A percentile compares a stretch with the other conserved stretches of the same genome.
Conservation (phyloP, 2,797 vertebrate genomes). For the Sebastes diploproa region DNA sequence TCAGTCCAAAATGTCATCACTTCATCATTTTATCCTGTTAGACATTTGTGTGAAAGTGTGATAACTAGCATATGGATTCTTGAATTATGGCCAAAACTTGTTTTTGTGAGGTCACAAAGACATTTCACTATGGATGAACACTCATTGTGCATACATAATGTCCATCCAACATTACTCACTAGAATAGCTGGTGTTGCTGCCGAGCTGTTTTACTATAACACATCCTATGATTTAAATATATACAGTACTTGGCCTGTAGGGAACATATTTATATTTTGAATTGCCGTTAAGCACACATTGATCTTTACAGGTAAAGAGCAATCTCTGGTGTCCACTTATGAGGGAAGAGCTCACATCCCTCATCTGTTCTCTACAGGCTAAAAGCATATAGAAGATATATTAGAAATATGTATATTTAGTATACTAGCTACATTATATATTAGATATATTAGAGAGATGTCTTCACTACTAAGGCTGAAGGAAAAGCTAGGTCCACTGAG, state of each 20-base stretch:
- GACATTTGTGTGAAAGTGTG: too few relatives aligned
- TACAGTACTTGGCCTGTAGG: not conserved
- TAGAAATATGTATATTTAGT: not conserved
- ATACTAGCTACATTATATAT: not conserved
- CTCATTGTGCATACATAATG: not conserved
- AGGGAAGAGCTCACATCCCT: not conserved
- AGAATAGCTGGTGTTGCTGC: not conserved
- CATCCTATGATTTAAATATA: constrained; percentile 31
- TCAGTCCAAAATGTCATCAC: too few relatives aligned
- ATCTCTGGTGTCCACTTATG: constrained; percentile 22
- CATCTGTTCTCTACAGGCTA: constrained; percentile 8
- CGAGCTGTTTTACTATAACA: constrained; percentile 22
- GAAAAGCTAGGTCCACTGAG: not conserved
- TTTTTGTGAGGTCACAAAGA: too few relatives aligned
- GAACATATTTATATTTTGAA: constrained; percentile 19
- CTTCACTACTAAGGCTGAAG: not conserved
- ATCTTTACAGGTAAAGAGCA: constrained; percentile 27
- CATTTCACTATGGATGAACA: too few relatives aligned
- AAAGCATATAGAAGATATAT: not conserved
- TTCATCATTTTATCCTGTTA: not conserved
- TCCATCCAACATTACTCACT: not conserved
- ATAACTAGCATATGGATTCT: too few relatives aligned
- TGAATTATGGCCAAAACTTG: too few relatives aligned
- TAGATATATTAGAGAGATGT: not conserved
- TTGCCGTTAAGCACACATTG: not conserved